Conservation (phyloP, 2,113 vertebrate species). For the Vanacampus margaritifer region DNA sequence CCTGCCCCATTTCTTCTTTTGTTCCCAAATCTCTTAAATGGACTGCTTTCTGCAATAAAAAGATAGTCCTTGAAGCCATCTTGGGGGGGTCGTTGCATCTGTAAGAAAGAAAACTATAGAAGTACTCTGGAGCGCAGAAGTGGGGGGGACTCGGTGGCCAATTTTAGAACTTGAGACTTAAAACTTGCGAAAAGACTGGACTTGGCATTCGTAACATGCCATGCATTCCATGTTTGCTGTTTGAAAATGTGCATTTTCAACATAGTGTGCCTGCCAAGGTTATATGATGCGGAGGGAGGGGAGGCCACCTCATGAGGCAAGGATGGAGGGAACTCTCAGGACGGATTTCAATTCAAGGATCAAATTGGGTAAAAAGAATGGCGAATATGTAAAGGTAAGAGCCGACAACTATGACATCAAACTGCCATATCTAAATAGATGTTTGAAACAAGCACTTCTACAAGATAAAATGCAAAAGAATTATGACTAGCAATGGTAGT, state of each 20-base stretch:
- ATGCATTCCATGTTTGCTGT: background rate
- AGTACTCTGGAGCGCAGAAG: background rate
- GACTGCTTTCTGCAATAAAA: constrained; percentile 72
- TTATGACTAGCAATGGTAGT: no score
- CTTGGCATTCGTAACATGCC: background rate
- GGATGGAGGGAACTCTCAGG: background rate
- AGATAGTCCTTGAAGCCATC: constrained; percentile 25
- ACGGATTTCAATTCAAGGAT: no score
- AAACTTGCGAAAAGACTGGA: no score
- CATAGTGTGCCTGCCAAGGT: background rate
- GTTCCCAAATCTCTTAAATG: constrained; percentile 55
- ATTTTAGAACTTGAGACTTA: no score
- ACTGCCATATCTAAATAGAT: no score
- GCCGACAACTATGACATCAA: background rate
- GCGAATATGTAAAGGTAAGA: background rate
- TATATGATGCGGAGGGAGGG: background rate
- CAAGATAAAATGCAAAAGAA: no score
- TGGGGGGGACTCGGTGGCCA: no score
- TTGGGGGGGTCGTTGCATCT: background rate
- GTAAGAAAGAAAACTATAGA: background rate
- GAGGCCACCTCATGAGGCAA: background rate
- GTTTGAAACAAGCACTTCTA: no score
- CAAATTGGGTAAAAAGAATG: background rate
- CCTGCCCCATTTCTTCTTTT: constrained; percentile 53
- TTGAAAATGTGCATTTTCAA: background rate